Percentiles rank a stretch among this genome's conserved stretches.
Conservation (phyloP, 2,888 invertebrate genomes). For the Ichneumon xanthorius region DNA sequence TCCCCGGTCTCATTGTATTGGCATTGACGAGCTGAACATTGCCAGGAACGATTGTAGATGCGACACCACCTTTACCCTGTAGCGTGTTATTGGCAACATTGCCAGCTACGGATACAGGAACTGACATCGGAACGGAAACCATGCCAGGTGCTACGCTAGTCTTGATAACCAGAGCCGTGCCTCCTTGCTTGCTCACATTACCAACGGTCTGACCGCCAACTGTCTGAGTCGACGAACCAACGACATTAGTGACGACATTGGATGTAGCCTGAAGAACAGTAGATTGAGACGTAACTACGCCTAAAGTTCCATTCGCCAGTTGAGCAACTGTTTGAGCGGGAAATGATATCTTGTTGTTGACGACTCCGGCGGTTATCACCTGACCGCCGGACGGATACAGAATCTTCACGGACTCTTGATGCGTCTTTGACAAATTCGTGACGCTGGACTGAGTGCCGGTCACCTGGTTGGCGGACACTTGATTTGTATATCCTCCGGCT, state of each 20-base stretch:
- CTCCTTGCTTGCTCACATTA: conserved; percentile 80
- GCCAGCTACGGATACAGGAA: conserved; percentile 79
- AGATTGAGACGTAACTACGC: conserved; percentile 86
- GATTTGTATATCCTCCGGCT: conserved; percentile 73
- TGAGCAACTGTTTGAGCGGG: conserved; percentile 87
- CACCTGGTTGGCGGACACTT: conserved; percentile 70
- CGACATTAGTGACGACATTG: conserved; percentile 81
- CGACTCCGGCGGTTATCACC: conserved; percentile 82
- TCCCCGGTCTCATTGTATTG: conserved; percentile 89
- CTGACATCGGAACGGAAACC: conserved; percentile 84
- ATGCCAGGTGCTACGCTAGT: conserved; percentile 82
- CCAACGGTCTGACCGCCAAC: conserved; percentile 77
- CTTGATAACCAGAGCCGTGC: conserved; percentile 85
- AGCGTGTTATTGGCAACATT: conserved; percentile 76
- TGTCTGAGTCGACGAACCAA: conserved; percentile 73
- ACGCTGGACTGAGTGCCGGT: conserved; percentile 66
- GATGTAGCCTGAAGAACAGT: conserved; percentile 86
- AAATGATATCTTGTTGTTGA: conserved; percentile 88
- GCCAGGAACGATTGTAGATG: conserved; percentile 88
- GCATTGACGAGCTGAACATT: conserved; percentile 95
- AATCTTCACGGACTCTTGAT: conserved; percentile 83
- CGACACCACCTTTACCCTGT: conserved; percentile 80
- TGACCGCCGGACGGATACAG: conserved; percentile 83
- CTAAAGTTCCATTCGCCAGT: conserved; percentile 90
- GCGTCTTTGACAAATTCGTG: conserved; percentile 74